These are phyloP conservation scores for Dryas iulia DNA, from an alignment of 1,140 invertebrate species.

Conservation along the genomic window DNA sequence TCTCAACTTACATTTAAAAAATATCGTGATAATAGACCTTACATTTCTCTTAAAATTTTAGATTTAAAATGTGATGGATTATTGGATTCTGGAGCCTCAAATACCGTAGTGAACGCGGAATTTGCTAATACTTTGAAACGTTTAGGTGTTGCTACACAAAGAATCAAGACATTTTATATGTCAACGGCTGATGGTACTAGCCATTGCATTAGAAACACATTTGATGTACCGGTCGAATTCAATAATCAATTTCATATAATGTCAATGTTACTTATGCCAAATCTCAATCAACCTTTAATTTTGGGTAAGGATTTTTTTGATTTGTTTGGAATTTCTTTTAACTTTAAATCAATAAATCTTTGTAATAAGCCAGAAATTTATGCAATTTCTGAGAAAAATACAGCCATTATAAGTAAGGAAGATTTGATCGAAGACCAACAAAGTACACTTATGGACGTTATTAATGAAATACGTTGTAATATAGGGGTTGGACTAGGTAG, in stretches of 20 bases:
- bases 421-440: constrained; percentile 7
- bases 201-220: background rate
- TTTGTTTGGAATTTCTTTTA: constrained; percentile 24
- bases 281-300: constrained; percentile 12
- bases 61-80: constrained; percentile 17
- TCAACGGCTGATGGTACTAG: background rate
- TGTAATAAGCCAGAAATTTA: background rate
- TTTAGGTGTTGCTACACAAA: constrained; percentile 4
- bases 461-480: constrained; percentile 12
- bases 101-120: constrained; percentile 14
- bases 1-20: constrained; percentile 22
- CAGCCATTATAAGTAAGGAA: constrained; percentile 11
- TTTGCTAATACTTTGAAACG: constrained; percentile 18
- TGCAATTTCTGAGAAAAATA: background rate
- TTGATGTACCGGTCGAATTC: constrained; percentile 16
- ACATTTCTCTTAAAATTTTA: constrained; percentile 24
- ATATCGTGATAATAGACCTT: constrained; percentile 20
- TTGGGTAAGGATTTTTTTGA: constrained; percentile 28
- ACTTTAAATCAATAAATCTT: background rate
- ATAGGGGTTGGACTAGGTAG: constrained; percentile 29
- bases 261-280: constrained; percentile 16
- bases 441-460: constrained; percentile 3
- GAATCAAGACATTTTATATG: background rate
- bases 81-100: constrained; percentile 25
- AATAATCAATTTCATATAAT: constrained; percentile 21